Evolutionary conservation across 2,113 vertebrate species (phyloP).

Genomic region (Campylomormyrus tamandua): DNA sequence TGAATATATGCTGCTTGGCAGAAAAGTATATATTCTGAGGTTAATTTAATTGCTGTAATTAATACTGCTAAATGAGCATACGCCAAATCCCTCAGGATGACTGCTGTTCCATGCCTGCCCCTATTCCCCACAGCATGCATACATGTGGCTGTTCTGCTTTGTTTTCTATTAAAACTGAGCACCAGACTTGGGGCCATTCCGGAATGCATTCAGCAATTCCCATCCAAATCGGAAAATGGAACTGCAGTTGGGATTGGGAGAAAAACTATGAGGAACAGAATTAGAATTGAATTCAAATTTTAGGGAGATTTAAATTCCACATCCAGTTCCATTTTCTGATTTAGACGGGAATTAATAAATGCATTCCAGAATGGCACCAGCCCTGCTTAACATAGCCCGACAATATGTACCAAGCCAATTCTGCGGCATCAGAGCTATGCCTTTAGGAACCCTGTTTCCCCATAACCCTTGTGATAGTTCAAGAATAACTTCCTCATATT

Average conservation of each 20-base stretch:
- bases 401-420: slow-evolving; percentile 49
- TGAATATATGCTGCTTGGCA: too few species aligned
- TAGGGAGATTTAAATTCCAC: too few species aligned
- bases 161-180: not conserved
- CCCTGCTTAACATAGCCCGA: not conserved
- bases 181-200: too few species aligned
- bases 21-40: slow-evolving; percentile 6
- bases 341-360: too few species aligned
- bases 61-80: slow-evolving; percentile 9
- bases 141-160: not conserved
- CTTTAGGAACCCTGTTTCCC: not conserved
- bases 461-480: not conserved
- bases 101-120: slow-evolving; percentile 40
- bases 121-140: not conserved
- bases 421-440: slow-evolving; percentile 29
- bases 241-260: too few species aligned
- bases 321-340: too few species aligned
- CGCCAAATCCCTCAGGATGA: slow-evolving; percentile 29
- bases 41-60: slow-evolving; percentile 27
- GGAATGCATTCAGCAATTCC: too few species aligned
- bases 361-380: too few species aligned
- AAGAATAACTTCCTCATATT: not conserved
- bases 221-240: too few species aligned
- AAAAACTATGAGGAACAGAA: too few species aligned
- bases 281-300: too few species aligned